Evolutionary conservation across 2,797 vertebrate genomes (phyloP).

Genomic region (Amniataba percoides): DNA sequence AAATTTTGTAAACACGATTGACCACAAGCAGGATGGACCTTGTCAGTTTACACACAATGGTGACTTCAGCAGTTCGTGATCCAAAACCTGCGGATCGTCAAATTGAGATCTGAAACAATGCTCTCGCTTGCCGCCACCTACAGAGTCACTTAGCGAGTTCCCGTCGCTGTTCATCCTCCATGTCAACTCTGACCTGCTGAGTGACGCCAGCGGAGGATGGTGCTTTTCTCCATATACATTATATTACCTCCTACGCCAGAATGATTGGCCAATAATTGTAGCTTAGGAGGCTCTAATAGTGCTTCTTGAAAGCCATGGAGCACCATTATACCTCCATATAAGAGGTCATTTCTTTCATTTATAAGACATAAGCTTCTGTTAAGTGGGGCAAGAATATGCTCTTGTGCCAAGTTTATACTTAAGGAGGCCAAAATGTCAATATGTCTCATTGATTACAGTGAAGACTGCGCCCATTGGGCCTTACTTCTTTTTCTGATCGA

Average conservation of each 20-base stretch:
- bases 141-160: conserved; percentile 38
- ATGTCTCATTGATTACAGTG: conserved; percentile 21
- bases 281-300: conserved; percentile 62
- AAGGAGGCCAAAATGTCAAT: conserved; percentile 2
- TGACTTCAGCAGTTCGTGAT: conserved; percentile 62
- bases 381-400: conserved; percentile 30
- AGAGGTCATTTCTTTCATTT: conserved; percentile 50
- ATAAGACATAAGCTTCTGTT: conserved; percentile 40
- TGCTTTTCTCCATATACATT: conserved; percentile 62
- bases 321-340: conserved; percentile 48
- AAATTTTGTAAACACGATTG: conserved; percentile 42
- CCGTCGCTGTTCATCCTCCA: conserved; percentile 36
- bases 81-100: conserved; percentile 53
- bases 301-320: conserved; percentile 63
- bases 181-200: conserved; percentile 57
- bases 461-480: background rate
- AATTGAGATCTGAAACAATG: conserved; percentile 44
- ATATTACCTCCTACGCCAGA: conserved; percentile 67
- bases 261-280: conserved; percentile 76
- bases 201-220: conserved; percentile 48
- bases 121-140: conserved; percentile 28
- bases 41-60: conserved; percentile 59
- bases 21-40: conserved; percentile 36
- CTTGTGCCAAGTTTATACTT: conserved; percentile 35
- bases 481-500: background rate